Base-by-base conservation (phyloP, 2,797 vertebrate species). In the Sebastes matsubarae region DNA sequence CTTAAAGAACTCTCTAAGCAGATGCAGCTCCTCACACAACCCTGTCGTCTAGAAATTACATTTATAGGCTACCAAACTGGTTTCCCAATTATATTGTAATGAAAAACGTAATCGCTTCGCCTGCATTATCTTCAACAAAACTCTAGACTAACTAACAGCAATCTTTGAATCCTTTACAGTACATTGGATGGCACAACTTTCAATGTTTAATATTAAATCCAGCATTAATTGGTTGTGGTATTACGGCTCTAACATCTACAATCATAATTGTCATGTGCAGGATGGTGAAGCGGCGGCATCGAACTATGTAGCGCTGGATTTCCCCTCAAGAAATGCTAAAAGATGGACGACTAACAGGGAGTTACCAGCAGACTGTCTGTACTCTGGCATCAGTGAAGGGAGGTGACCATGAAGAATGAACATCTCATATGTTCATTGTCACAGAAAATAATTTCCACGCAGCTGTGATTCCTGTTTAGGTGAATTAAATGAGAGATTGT, bases 221-320 rank as follows among this genome's bases (percentile, higher is more conserved):
- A 4, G 1, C 34, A 34, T 24, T 8, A 20, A 42, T 24, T 25
- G 52, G 2, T 63, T 34, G 4, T 24, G 6, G 4, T 24, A 8
- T 66, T 20, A 13, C 18, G 50, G 13, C 55, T 73, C 7, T 36
- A 29, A 72, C 8, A 30, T 63, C 14, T 68, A 55, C 22, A 12
- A 16, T 73, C 25, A 20, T 24, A 24, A 46, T 50, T 29, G 16
- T 42, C 10, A 29, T 66, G 55, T 74, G 22, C 79, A 92, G 89
- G 59, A 67, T 5, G 57, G 22, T 2, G 77, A 71, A 16, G 71
- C 1, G 13, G 14, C 0, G 0, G 55, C 32, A 25, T 0, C 81
- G 13, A 86, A 86, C 58, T 92, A 90, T 14, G 73, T 9, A 1
- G 74, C 74, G 0, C 67, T 91, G 67, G n/a, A 86, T 80, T 91